Percentiles rank a stretch among this genome's conserved stretches.
Evolutionary conservation across 2,797 vertebrate species (phyloP).

Genomic region (Nothura maculosa): DNA sequence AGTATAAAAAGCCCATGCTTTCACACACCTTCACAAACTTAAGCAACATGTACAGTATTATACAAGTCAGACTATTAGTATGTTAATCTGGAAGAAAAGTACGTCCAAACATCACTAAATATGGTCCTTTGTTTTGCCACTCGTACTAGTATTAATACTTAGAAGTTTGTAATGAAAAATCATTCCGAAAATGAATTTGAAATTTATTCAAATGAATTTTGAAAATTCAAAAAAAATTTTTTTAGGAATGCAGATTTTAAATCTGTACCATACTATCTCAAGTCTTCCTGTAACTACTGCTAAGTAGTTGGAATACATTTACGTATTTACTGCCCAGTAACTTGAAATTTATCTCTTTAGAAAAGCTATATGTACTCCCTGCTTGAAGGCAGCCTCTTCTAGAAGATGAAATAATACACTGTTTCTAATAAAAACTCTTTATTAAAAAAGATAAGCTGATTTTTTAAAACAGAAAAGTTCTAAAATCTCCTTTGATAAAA

Average conservation of each 20-base stretch:
- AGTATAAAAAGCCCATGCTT: background rate
- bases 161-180: background rate
- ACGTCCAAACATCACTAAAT: background rate
- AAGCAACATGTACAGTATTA: background rate
- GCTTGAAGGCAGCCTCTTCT: background rate
- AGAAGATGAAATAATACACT: background rate
- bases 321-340: background rate
- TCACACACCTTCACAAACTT: background rate
- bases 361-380: background rate
- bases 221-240: background rate
- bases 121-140: background rate
- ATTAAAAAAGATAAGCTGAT: background rate
- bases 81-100: background rate
- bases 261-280: background rate
- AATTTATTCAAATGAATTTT: too few species aligned
- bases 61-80: background rate
- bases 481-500: background rate
- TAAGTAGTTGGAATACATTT: background rate
- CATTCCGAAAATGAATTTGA: too few species aligned
- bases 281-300: background rate
- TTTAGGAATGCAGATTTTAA: background rate
- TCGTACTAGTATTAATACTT: background rate
- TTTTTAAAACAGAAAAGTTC: background rate
- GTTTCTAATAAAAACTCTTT: background rate
- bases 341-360: background rate